Base-by-base conservation (phyloP, 2,888 invertebrate species). In the Apomyelois bistriatella region DNA sequence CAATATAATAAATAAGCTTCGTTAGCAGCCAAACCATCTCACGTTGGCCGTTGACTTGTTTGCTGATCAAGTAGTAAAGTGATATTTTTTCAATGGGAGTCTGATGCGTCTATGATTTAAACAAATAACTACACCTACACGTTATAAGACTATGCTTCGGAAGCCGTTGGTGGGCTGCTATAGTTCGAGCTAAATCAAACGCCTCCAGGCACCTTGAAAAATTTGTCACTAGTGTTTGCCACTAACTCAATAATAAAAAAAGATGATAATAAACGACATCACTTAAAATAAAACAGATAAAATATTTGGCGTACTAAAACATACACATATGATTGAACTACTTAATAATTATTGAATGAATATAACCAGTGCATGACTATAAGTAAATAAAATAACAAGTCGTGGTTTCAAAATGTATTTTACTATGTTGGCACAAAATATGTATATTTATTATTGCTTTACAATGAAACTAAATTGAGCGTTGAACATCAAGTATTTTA, bases 371-470 rank as follows among this genome's bases (percentile, higher is more conserved):
- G 53, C 36, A 41, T 46, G 48, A 57, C 15, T 54, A 57, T 56
- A 56, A 48, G 40, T 40, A 48, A 41, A 56, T 53, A 40, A 56
- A 55, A 53, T 48, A 51, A 38, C 47, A 40, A 65, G 63, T 66
- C 67, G 63, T 71, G 71, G 73, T 73, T 74, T 72, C 69, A 72
- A 70, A 72, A 65, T 59, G 58, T 22, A 55, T 38, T 52, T 55
- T 32, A 47, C 52, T 53, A 32, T 16, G 32, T 38, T 51, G 50
- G 42, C 59, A 53, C 59, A 55, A 62, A 60, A 61, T 22, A 22
- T 22, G 66, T 70, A 71, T 68, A 74, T 68, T 40, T 35, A 54
- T 51, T 68, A 73, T 74, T 72, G 74, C 72, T 75, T 68, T 52
- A 59, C 12, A 60, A 47, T 58, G 64, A 55, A 58, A 55, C 50